Conservation (phyloP, 2,113 vertebrate genomes). For the Cnemophilus loriae region DNA sequence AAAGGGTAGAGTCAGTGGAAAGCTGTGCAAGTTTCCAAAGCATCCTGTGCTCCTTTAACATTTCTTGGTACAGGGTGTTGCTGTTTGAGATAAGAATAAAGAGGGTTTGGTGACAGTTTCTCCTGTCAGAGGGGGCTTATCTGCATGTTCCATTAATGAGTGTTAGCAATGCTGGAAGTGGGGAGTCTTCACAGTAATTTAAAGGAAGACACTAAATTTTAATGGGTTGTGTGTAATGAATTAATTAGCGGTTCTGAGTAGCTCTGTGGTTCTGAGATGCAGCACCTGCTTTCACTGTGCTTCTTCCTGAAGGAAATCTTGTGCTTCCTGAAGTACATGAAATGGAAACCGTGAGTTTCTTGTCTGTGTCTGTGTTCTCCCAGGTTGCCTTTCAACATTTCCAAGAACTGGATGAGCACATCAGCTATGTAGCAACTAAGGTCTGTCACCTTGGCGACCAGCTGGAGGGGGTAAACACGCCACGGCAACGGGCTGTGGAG, state of each 20-base stretch:
- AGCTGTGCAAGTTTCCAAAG: neutral
- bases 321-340: neutral
- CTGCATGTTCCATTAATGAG: neutral
- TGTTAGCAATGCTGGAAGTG: neutral
- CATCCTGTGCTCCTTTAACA: neutral
- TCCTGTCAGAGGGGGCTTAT: neutral
- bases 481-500: constrained; percentile 94
- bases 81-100: neutral
- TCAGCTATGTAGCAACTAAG: constrained; percentile 98
- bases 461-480: constrained; percentile 97
- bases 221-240: neutral
- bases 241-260: neutral
- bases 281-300: neutral
- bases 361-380: constrained; percentile 35
- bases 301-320: neutral
- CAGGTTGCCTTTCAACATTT: constrained; percentile 99
- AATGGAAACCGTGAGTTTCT: neutral
- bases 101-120: neutral
- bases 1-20: neutral
- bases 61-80: neutral
- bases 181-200: neutral
- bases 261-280: neutral
- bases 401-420: constrained; percentile 97
- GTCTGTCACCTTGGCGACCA: constrained; percentile 99
- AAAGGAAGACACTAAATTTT: neutral